Conservation (phyloP, 2,888 invertebrate species). For the Epsilonema sp. region DNA sequence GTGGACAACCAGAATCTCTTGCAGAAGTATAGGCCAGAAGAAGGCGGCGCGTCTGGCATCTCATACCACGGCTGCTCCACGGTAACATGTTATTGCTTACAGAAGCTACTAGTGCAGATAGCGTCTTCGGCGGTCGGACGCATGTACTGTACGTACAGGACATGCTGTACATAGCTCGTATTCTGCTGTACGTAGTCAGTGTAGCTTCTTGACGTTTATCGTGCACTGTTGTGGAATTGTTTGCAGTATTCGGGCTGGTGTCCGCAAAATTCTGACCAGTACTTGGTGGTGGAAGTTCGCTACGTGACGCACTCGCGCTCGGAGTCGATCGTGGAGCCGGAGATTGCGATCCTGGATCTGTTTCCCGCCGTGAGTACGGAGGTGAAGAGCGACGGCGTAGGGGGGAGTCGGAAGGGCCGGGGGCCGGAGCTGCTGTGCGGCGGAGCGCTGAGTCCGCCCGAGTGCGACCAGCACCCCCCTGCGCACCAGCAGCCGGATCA, state of each 20-base stretch:
- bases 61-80: slow-evolving; percentile 4
- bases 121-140: too few relatives aligned
- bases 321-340: slow-evolving; percentile 19
- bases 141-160: too few relatives aligned
- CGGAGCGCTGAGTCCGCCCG: background rate
- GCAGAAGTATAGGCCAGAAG: slow-evolving; percentile 17
- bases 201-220: slow-evolving; percentile 1
- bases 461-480: slow-evolving; percentile 5
- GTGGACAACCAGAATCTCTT: slow-evolving; percentile 27
- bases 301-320: slow-evolving; percentile 13
- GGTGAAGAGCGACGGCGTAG: background rate
- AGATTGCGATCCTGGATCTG: slow-evolving; percentile 17
- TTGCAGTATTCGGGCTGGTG: slow-evolving; percentile 28
- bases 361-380: slow-evolving; percentile 16
- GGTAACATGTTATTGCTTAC: too few relatives aligned
- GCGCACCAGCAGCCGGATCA: slow-evolving; percentile 3
- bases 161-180: too few relatives aligned
- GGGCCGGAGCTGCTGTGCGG: background rate
- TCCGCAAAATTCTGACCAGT: slow-evolving; percentile 18
- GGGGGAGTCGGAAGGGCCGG: background rate
- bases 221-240: too few relatives aligned
- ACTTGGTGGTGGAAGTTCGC: slow-evolving; percentile 16
- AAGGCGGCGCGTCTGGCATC: background rate
- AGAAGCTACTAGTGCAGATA: too few relatives aligned
- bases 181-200: background rate